phyloP scores from a whole-genome alignment of 2,113 vertebrate genomes.

The Meles meles region DNA sequence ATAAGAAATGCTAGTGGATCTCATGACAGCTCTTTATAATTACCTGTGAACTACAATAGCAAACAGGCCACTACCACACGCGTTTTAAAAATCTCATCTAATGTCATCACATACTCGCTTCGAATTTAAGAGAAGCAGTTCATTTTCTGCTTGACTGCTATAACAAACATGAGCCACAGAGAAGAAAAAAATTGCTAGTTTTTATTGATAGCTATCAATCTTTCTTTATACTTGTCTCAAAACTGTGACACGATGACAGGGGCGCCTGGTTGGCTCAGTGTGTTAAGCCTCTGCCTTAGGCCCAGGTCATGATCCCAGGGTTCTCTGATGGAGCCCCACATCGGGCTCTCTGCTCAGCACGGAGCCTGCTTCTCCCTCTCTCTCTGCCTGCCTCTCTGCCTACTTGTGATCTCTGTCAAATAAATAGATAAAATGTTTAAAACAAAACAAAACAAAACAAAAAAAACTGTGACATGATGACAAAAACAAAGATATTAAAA shows the following conservation, averaged over 20 bases:
- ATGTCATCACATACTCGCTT: not conserved
- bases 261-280: too few relatives aligned
- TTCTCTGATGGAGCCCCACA: too few relatives aligned
- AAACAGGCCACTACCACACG: not conserved
- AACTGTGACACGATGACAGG: too few relatives aligned
- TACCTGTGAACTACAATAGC: slow-evolving; percentile 15
- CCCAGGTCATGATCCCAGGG: too few relatives aligned
- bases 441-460: too few relatives aligned
- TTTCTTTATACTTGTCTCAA: not conserved
- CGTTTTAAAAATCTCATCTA: not conserved
- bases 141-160: not conserved
- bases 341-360: too few relatives aligned
- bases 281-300: too few relatives aligned
- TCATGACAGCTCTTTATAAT: not conserved
- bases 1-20: not conserved
- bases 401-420: too few relatives aligned
- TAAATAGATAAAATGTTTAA: too few relatives aligned
- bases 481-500: slow-evolving; percentile 37
- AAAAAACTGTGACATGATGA: not conserved
- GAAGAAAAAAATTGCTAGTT: not conserved
- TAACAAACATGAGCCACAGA: not conserved
- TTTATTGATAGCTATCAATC: slow-evolving; percentile 2
- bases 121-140: not conserved
- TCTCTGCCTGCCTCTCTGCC: too few relatives aligned
- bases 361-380: too few relatives aligned